Conservation (phyloP, 2,797 vertebrate species). For the Etheostoma perlongum region DNA sequence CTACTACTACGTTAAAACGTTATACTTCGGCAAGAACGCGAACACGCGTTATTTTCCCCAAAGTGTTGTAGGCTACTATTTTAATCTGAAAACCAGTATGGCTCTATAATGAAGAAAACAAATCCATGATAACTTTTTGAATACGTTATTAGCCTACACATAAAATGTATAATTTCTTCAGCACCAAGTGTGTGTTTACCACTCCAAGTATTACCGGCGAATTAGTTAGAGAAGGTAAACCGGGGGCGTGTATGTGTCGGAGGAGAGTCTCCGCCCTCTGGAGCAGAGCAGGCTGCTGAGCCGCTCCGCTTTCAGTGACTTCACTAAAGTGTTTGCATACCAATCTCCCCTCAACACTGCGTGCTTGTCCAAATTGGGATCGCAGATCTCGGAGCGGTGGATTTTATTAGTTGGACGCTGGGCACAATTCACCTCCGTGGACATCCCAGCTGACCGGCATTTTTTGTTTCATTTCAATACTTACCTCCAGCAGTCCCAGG, state of each 20-base stretch:
- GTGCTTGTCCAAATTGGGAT: conserved; percentile 57
- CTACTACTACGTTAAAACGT: too few species aligned
- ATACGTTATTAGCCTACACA: too few species aligned
- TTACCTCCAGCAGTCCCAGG: conserved; percentile 21
- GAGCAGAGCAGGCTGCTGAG: conserved; percentile 58
- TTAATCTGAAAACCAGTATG: neutral
- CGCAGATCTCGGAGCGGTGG: conserved; percentile 69
- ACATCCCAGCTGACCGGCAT: conserved; percentile 47
- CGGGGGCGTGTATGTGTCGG: conserved; percentile 57
- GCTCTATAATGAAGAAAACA: neutral
- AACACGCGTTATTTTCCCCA: too few species aligned
- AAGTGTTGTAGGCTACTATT: neutral
- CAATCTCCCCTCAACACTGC: conserved; percentile 58
- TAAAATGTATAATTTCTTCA: neutral
- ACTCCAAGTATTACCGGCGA: neutral
- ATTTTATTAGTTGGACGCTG: conserved; percentile 67
- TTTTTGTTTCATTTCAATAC: conserved; percentile 3
- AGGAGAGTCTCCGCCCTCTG: conserved; percentile 71
- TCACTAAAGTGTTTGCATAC: conserved; percentile 74
- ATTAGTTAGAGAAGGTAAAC: conserved; percentile 32
- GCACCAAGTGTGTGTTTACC: neutral
- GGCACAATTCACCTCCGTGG: conserved; percentile 42
- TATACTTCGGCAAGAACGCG: too few species aligned
- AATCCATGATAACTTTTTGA: neutral
- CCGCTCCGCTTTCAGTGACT: conserved; percentile 62